Evolutionary conservation across 2,113 vertebrate genomes (phyloP).

Genomic region (Jaculus jaculus): DNA sequence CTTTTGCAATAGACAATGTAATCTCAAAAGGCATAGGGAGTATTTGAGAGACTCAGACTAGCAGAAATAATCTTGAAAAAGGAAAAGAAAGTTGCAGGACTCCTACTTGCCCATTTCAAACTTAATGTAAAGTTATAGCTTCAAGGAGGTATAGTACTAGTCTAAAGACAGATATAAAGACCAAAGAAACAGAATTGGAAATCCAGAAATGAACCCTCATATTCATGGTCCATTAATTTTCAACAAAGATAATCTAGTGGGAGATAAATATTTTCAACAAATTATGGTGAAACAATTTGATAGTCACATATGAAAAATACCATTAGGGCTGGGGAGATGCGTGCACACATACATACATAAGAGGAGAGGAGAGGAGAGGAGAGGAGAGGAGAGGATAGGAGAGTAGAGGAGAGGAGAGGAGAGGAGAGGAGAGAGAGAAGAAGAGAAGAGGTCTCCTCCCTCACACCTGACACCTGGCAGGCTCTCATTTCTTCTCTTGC

Average conservation of each 20-base stretch:
- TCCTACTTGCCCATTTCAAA: background rate
- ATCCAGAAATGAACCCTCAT: background rate
- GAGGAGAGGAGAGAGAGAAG: too few relatives aligned
- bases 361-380: too few relatives aligned
- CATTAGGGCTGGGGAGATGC: background rate
- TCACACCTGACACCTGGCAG: too few relatives aligned
- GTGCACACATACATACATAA: too few relatives aligned
- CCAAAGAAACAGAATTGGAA: background rate
- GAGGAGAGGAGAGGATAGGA: too few relatives aligned
- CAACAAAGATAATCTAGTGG: background rate
- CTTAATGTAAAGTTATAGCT: background rate
- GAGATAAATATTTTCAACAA: conserved; percentile 14
- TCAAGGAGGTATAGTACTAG: background rate
- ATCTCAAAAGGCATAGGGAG: background rate
- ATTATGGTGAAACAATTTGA: background rate
- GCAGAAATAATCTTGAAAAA: background rate
- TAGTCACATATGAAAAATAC: background rate
- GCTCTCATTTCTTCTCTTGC: too few relatives aligned
- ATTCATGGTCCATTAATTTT: background rate
- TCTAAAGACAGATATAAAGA: background rate
- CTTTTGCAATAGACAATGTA: background rate
- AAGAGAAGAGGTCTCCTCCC: too few relatives aligned
- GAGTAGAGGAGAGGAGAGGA: too few relatives aligned
- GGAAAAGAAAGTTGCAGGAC: background rate
- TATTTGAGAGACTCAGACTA: background rate